Evolutionary conservation across 30 jellyfish, hydroid and myxozoan genomes (phyloP).

Genomic region (Aurelia sp.): DNA sequence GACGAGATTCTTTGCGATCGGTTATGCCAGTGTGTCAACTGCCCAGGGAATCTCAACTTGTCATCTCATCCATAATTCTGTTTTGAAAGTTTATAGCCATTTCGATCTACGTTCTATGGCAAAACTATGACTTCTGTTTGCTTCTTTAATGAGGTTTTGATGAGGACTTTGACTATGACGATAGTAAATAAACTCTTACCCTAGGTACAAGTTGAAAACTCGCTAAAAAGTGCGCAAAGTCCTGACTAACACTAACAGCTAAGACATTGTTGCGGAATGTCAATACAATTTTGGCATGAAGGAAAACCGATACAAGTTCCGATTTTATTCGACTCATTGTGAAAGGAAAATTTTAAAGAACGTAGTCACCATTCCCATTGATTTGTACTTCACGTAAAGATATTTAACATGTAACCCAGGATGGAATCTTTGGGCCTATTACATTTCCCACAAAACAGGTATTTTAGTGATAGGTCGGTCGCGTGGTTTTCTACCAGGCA

Average conservation of each 20-base stretch:
- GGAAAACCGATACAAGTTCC: too few species aligned
- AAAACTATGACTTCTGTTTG: too few species aligned
- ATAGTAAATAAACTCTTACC: not conserved
- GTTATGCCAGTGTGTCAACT: not conserved
- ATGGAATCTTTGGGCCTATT: constrained; percentile 6
- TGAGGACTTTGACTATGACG: not conserved
- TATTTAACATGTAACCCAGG: constrained; percentile 32
- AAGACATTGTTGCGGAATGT: too few species aligned
- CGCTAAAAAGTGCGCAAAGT: too few species aligned
- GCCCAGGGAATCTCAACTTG: not conserved
- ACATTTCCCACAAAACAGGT: constrained; percentile 43
- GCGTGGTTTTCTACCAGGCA: constrained; percentile 58
- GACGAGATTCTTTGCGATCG: not conserved
- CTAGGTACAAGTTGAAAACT: not conserved
- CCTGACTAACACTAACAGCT: too few species aligned
- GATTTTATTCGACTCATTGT: too few species aligned
- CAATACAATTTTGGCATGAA: too few species aligned
- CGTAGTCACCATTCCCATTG: too few species aligned
- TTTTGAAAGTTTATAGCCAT: too few species aligned
- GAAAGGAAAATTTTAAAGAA: too few species aligned
- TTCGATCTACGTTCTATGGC: too few species aligned
- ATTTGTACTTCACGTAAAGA: not conserved
- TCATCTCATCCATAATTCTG: too few species aligned
- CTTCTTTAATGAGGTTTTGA: not conserved
- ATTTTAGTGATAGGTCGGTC: constrained; percentile 36